Evolutionary conservation across 1,140 invertebrate genomes (phyloP), one percentile per base, ranked within the genome.

Genomic region (Sweltsa coloradensis): DNA sequence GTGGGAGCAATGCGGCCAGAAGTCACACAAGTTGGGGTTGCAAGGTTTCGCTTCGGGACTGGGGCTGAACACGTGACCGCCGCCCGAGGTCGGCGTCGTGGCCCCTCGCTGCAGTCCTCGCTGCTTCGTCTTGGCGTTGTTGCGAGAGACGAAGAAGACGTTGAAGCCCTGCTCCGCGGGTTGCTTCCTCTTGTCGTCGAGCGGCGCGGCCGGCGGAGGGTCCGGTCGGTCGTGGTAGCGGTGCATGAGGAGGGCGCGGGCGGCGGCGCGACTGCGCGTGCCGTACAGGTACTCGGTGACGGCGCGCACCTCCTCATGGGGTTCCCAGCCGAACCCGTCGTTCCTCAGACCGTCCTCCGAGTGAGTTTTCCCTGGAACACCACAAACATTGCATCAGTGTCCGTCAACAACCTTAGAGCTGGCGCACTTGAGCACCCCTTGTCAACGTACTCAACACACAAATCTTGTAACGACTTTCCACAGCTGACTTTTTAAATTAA

Each of bases 241-340:
- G 42, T 66, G 64, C 41, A 67, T 60, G 3, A 70, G 46, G 5
- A 69, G 46, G 22, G 65, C 72, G 52, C 72, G 66, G 9, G 70
- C 62, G 2, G 66, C 65, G 1, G 66, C 63, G 13, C 70, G 60
- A 51, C 65, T 72, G 41, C 73, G 56, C n/a, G 67, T 72, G 5
- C 73, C 69, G 52, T 74, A 72, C 3, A 76, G 56, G 51, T 67
- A 75, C 48, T 73, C 72, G 2, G 71, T 70, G 3, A 75, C 72
- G 6, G 67, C 62, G 55, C 74, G 70, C 3, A 70, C 65, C 51
- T 60, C 58, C 16, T 54, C 56, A 41, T 56, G 57, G 7, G 54
- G 53, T 50, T 75, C 73, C 3, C 71, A 60, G 7, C 69, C 47
- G 19, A 72, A 52, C 40, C 72, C 71, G 24, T 68, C 67, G 47